Evolutionary conservation across 92 coral and sea anemone species (phyloP).

Genomic region (Phymanthus crucifer): DNA sequence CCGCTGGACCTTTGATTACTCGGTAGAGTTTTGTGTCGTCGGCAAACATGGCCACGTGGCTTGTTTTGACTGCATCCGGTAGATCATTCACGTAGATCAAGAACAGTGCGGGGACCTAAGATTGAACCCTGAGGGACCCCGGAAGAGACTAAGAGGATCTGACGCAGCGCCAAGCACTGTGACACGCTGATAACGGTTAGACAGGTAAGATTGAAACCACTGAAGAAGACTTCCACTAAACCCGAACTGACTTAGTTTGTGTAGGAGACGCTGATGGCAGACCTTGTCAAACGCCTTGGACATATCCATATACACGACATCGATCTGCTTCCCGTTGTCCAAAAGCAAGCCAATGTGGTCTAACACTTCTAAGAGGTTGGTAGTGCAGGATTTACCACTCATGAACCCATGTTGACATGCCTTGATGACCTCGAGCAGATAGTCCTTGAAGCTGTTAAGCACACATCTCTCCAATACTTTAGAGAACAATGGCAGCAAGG

Average conservation of each 20-base stretch:
- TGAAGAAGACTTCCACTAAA: neutral
- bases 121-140: constrained; percentile 2
- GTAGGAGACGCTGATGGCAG: neutral
- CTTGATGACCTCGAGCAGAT: constrained; percentile 7
- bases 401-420: constrained; percentile 33
- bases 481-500: neutral
- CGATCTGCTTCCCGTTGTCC: constrained; percentile 31
- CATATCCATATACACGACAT: constrained; percentile 32
- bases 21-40: too few species aligned
- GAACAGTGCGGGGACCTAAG: constrained; percentile 1
- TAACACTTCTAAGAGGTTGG: constrained; percentile 28
- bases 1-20: too few species aligned
- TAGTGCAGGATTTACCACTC: constrained; percentile 24
- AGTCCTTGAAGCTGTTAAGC: neutral
- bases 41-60: too few species aligned
- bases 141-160: neutral
- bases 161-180: neutral
- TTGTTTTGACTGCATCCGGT: too few species aligned
- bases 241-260: neutral
- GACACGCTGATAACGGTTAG: neutral
- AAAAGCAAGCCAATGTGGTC: constrained; percentile 32
- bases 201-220: neutral
- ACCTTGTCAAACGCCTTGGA: constrained; percentile 18
- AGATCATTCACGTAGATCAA: constrained; percentile 24
- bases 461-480: constrained; percentile 9